Evolutionary conservation across 2,888 invertebrate species (phyloP), one percentile per base, ranked within the genome.

Genomic region (Folsomia manolachei): DNA sequence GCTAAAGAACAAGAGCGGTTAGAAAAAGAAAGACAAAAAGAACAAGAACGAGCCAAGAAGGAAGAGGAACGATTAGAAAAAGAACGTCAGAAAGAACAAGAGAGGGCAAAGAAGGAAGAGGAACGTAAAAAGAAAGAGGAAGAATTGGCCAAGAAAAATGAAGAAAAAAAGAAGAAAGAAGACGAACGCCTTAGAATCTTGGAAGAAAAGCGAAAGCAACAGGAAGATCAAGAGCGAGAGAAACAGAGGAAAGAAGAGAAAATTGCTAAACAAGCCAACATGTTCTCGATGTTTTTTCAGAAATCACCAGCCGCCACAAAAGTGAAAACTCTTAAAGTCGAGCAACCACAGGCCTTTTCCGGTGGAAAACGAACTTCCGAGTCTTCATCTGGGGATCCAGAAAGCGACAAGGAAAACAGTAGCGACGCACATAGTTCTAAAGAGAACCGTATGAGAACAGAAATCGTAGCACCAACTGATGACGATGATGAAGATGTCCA

Each of bases 151-250:
- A 87, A 88, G 82, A 89, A 87, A 81, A 87, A 86, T 82, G 72
- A 87, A 62, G 88, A 88, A 81, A 86, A 85, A 19, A 86, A 86
- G 4, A 88, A 88, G 81, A 88, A 86, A 81, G 86, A 83, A 60
- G 87, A 88, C 78, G 86, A 87, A 77, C 84, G 84, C 25, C 85
- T 84, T 51, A 88, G 85, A 83, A 91, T 88, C 79, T 88, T 88
- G 79, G 86, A 86, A 70, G 88, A 89, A 80, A 91, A 88, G 80
- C 64, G 70, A 27, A 72, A 74, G 24, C 70, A 77, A 63, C 51
- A 69, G 21, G 78, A 79, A 64, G 79, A 81, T 72, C 77, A 77
- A 65, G 86, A 89, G 63, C 65, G 68, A 23, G 81, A 80, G 62
- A 76, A 71, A 71, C 63, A 72, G 1, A 76, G 80, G 24, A 84